phyloP scores from a whole-genome alignment of 2,113 vertebrate genomes.

The Herpetotheres cachinnans region DNA sequence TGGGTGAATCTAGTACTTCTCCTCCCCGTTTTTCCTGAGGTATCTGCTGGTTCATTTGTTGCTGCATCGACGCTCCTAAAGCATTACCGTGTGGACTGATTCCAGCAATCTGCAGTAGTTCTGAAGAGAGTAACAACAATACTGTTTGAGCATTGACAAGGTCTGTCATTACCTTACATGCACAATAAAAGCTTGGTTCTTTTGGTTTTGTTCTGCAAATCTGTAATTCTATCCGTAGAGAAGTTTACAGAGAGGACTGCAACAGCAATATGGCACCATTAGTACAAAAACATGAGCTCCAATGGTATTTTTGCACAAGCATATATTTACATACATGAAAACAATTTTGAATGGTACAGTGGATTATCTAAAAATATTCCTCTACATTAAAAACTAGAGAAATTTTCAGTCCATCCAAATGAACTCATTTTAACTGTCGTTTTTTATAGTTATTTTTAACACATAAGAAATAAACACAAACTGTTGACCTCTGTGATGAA shows the following conservation, averaged over 20 bases:
- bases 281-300: background rate
- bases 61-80: constrained; percentile 93
- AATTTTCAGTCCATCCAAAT: background rate
- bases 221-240: background rate
- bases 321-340: background rate
- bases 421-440: background rate
- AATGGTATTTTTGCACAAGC: background rate
- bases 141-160: background rate
- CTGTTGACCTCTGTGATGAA: background rate
- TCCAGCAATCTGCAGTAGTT: constrained; percentile 96
- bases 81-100: constrained; percentile 96
- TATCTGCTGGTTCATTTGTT: constrained; percentile 90
- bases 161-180: background rate
- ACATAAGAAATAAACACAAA: background rate
- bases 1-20: constrained; percentile 90
- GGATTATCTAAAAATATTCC: background rate
- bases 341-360: background rate
- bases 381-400: background rate
- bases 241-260: background rate
- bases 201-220: background rate
- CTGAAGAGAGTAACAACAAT: constrained; percentile 64
- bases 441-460: background rate
- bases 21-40: constrained; percentile 92
- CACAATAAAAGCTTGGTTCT: background rate
- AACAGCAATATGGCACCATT: background rate